Evolutionary conservation across 2,113 vertebrate genomes (phyloP).

Genomic region (Petromus typicus): DNA sequence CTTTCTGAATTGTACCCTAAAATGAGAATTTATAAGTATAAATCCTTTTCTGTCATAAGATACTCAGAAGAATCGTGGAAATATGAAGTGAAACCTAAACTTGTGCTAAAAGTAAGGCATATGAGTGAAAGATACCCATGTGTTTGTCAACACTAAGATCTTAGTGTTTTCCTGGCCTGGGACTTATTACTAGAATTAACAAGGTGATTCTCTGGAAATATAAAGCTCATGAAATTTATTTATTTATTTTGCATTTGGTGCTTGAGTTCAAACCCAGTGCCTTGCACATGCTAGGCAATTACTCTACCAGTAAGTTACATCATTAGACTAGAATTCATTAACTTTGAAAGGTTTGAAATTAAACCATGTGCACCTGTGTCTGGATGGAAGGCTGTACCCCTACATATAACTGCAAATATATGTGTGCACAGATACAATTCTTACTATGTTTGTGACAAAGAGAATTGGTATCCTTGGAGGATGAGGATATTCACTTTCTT

Average conservation of each 20-base stretch:
- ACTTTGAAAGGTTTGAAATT: background rate
- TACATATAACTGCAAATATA: background rate
- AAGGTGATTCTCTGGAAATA: background rate
- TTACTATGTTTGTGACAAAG: background rate
- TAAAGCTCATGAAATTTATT: background rate
- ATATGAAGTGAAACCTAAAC: background rate
- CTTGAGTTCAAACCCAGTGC: background rate
- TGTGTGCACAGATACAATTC: background rate
- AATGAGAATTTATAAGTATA: background rate
- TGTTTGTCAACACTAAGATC: background rate
- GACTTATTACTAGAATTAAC: background rate
- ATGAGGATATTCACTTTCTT: background rate
- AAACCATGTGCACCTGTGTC: background rate
- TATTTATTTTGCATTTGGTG: background rate
- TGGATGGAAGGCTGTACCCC: background rate
- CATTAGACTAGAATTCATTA: background rate
- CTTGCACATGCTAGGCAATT: background rate
- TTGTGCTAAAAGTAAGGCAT: background rate
- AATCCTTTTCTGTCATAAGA: background rate
- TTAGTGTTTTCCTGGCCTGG: background rate
- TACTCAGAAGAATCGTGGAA: background rate
- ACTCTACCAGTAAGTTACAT: background rate
- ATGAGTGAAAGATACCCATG: background rate
- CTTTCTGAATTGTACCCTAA: background rate
- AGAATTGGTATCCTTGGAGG: background rate